Conservation (phyloP, 2,113 vertebrate species). For the Etheostoma cragini region DNA sequence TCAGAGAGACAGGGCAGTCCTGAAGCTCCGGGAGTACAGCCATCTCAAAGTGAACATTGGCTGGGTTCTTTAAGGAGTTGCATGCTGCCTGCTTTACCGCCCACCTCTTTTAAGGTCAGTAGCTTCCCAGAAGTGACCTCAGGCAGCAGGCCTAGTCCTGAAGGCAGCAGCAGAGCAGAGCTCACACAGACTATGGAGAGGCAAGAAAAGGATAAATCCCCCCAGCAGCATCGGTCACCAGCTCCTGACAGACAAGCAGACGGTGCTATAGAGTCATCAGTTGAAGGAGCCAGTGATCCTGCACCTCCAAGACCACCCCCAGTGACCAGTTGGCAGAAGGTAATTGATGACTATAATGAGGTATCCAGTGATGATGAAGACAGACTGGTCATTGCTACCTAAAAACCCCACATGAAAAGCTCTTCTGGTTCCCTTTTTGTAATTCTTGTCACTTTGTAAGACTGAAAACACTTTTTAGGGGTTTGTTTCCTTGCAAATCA, state of each 20-base stretch:
- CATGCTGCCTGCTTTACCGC: slow-evolving; percentile 10
- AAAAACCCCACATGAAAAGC: slow-evolving; percentile 69
- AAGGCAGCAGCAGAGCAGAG: slow-evolving; percentile 17
- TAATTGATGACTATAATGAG: slow-evolving; percentile 87
- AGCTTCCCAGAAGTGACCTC: slow-evolving; percentile 39
- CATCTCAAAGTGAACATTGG: slow-evolving; percentile 49
- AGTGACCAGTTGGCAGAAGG: slow-evolving; percentile 79
- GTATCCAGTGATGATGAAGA: slow-evolving; percentile 96
- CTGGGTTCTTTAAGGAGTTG: slow-evolving; percentile 27
- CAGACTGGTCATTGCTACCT: slow-evolving; percentile 96
- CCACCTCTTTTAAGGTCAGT: slow-evolving; percentile 45
- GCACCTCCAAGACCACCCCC: slow-evolving; percentile 61
- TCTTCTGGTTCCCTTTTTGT: slow-evolving; percentile 78
- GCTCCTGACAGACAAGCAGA: slow-evolving; percentile 40
- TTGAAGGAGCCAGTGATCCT: slow-evolving; percentile 46
- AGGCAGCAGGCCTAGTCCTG: slow-evolving; percentile 28
- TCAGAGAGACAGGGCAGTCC: slow-evolving; percentile 70
- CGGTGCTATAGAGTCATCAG: slow-evolving; percentile 23
- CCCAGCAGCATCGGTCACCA: slow-evolving; percentile 40
- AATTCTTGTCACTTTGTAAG: slow-evolving; percentile 87
- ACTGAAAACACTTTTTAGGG: slow-evolving; percentile 90
- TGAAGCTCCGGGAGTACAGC: slow-evolving; percentile 55
- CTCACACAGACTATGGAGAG: slow-evolving; percentile 38
- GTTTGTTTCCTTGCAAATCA: slow-evolving; percentile 87
- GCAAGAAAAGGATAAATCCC: slow-evolving; percentile 34